Conservation (phyloP, 2,797 vertebrate species). For the Xenops minutus region DNA sequence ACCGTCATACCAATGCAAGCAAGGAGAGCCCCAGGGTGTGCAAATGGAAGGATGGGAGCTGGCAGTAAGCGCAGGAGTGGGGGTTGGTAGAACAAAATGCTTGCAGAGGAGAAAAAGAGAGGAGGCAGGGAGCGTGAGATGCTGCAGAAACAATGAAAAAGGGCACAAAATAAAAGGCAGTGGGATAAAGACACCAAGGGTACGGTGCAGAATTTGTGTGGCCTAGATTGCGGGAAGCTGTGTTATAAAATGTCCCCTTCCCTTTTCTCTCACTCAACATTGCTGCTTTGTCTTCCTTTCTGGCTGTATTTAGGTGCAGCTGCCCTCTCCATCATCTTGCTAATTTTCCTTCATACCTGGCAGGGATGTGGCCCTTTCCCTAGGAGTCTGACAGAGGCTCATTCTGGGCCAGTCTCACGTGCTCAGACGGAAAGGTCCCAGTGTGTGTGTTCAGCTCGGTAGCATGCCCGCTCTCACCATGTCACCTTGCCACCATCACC, state of each 20-base stretch:
- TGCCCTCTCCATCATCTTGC: neutral
- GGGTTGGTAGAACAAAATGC: neutral
- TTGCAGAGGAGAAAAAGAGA: neutral
- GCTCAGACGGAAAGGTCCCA: neutral
- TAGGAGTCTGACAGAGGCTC: neutral
- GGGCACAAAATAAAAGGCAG: neutral
- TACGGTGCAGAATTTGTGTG: neutral
- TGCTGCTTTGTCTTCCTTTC: neutral
- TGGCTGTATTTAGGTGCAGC: neutral
- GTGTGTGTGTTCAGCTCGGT: fast-evolving
- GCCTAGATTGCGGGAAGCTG: neutral
- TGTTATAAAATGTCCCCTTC: neutral
- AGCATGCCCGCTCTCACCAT: fast-evolving
- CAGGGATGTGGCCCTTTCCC: neutral
- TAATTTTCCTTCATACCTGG: neutral
- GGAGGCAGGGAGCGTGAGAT: neutral
- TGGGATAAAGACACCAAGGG: neutral
- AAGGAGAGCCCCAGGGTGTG: fast-evolving
- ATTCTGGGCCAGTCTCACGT: fast-evolving
- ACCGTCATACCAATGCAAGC: fast-evolving
- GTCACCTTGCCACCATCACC: neutral
- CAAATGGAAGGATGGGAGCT: neutral
- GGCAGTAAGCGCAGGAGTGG: neutral
- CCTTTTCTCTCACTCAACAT: neutral
- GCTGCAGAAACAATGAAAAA: neutral